Evolutionary conservation across 2,888 invertebrate species (phyloP), one percentile per base, ranked within the genome.

Genomic region (Dugesia japonica): DNA sequence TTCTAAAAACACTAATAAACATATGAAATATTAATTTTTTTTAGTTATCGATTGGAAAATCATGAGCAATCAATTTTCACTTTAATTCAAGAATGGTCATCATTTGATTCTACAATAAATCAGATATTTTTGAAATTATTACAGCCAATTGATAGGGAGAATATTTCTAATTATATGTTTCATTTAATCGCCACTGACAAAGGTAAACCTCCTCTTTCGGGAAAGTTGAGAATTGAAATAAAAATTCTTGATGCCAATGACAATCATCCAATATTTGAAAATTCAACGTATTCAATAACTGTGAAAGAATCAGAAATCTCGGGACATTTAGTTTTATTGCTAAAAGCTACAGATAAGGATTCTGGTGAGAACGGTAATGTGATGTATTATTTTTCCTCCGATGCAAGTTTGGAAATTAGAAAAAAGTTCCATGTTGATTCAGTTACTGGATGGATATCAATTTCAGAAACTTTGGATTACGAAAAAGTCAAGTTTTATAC

Each of bases 201-300:
- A 28, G 74, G 74, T 9, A 33, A 28, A n/a, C 74, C 74, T 1
- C 13, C 74, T 13, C 28, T 33, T 31, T 33, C 74, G 26, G 74
- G 74, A 17, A 33, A 28, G 9, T 33, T 74, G 42, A 74, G 7
- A 28, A 31, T 74, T 26, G 38, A 74, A 33, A 33, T 74, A 23
- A 28, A 74, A 31, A 74, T 74, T 42, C 74, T 31, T 38, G 74
- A 74, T 38, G 74, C 28, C n/a, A 74, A 74, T 42, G 74, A 74
- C n/a, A 74, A 74, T 42, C 74, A 31, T 9, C 74, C 74, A 27
- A 38, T 31, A 17, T 74, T 74, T 42, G 33, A 33, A 28, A 74
- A 74, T 42, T 33, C 28, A 17, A 33, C 74, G 1, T 74, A 74
- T n/a, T 17, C 38, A 27, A 33, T 74, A 1, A 28, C 4, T 26